These are phyloP conservation scores for Coremacera marginata DNA, from an alignment of 2,888 invertebrate species.

Conservation along the genomic window DNA sequence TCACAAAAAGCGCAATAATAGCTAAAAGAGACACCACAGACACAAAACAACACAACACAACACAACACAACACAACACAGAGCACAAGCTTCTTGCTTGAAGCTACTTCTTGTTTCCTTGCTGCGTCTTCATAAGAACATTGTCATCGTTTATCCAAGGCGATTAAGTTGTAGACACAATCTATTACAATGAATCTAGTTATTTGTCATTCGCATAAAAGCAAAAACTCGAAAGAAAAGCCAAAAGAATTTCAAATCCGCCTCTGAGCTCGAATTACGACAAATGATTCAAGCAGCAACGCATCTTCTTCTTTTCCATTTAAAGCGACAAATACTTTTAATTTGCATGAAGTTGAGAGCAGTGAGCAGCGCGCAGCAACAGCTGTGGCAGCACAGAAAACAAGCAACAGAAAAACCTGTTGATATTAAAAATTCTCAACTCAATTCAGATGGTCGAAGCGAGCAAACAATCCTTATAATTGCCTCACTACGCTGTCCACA, in stretches of 20 bases:
- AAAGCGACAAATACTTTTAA: conserved; percentile 49
- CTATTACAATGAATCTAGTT: conserved; percentile 69
- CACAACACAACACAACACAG: no score
- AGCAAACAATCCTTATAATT: conserved; percentile 21
- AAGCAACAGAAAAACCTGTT: conserved; percentile 62
- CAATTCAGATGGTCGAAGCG: conserved; percentile 29
- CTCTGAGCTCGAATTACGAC: conserved; percentile 67
- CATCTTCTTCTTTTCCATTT: conserved; percentile 24
- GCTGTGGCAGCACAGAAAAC: conserved; percentile 43
- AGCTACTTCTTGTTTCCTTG: conserved; percentile 14
- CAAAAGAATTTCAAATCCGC: conserved; percentile 63
- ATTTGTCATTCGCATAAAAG: conserved; percentile 64
- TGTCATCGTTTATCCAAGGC: conserved; percentile 68
- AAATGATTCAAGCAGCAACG: conserved; percentile 39
- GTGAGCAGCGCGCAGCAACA: conserved; percentile 44
- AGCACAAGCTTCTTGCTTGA: conserved; percentile 33
- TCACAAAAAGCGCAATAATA: conserved; percentile 41
- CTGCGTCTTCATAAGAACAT: conserved; percentile 53
- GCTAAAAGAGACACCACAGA: background rate
- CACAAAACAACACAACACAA: conserved; percentile 3
- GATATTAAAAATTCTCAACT: conserved; percentile 58
- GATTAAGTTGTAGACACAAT: conserved; percentile 70
- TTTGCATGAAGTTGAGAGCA: conserved; percentile 52
- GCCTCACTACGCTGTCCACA: conserved; percentile 49
- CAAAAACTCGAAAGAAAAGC: conserved; percentile 45